Conservation (phyloP, 1,140 invertebrate species). For the Notospermus geniculatus region DNA sequence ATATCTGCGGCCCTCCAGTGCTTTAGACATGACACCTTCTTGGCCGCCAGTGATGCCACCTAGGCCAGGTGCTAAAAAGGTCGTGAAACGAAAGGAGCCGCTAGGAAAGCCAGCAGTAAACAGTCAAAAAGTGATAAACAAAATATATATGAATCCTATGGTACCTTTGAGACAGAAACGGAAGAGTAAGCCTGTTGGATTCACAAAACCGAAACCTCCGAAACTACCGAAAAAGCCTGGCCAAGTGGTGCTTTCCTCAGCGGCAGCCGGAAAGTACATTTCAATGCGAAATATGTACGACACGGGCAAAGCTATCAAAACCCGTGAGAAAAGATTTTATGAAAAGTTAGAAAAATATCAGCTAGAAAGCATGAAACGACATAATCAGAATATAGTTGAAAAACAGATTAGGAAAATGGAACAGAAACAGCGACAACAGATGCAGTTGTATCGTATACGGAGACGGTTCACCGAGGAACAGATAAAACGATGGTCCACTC, state of each 20-base stretch:
- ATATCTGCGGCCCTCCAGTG: too few relatives aligned
- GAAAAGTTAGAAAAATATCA: slow-evolving; percentile 30
- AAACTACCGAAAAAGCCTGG: too few relatives aligned
- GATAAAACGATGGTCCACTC: slow-evolving; percentile 32
- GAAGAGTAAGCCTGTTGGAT: too few relatives aligned
- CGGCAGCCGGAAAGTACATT: slow-evolving; percentile 3
- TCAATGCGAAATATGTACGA: slow-evolving; percentile 21
- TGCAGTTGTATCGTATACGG: slow-evolving; percentile 30
- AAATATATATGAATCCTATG: too few relatives aligned
- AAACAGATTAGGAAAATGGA: slow-evolving; percentile 23
- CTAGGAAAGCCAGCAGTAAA: too few relatives aligned
- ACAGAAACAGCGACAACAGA: slow-evolving; percentile 27
- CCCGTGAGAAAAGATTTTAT: slow-evolving; percentile 32
- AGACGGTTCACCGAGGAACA: slow-evolving; percentile 36
- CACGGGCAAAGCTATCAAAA: slow-evolving; percentile 15
- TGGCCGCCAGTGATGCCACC: too few relatives aligned
- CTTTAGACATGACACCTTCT: too few relatives aligned
- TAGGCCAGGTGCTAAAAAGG: too few relatives aligned
- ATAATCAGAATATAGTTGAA: slow-evolving; percentile 22
- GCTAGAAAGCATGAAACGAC: slow-evolving; percentile 22
- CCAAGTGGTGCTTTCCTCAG: background rate
- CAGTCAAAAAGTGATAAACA: too few relatives aligned
- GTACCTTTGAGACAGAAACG: too few relatives aligned
- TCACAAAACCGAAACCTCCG: too few relatives aligned
- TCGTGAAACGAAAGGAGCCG: too few relatives aligned